Evolutionary conservation across 2,797 vertebrate genomes (phyloP).

Genomic region (Erpetoichthys calabaricus): DNA sequence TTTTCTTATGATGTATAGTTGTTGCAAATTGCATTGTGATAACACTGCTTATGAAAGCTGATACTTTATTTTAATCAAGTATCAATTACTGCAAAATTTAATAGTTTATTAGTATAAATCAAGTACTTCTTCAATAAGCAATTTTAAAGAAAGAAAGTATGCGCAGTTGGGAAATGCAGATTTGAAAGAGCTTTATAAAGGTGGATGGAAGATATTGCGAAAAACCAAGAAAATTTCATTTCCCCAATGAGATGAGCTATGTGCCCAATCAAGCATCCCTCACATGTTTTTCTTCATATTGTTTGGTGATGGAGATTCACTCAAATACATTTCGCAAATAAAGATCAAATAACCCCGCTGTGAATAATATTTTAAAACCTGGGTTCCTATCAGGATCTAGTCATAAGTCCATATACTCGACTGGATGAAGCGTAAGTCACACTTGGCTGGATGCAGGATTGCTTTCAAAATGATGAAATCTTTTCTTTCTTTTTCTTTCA

Average conservation of each 20-base stretch:
- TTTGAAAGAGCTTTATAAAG: no score
- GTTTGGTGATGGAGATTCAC: constrained; percentile 51
- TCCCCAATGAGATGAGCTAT: constrained; percentile 37
- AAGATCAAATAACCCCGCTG: constrained; percentile 47
- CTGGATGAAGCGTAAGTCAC: constrained; percentile 44
- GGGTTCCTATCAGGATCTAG: constrained; percentile 44
- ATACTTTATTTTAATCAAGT: no score
- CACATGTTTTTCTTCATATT: constrained; percentile 45
- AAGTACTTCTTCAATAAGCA: no score
- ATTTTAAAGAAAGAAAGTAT: no score
- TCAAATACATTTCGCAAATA: constrained; percentile 50
- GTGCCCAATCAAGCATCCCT: constrained; percentile 41
- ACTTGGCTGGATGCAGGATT: constrained; percentile 35
- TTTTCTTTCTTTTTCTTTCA: constrained; percentile 18
- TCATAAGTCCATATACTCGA: constrained; percentile 46
- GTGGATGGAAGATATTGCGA: no score
- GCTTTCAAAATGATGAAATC: constrained; percentile 37
- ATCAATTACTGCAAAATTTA: no score
- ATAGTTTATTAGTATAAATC: no score
- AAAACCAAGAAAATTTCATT: constrained; percentile 20
- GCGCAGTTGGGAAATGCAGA: no score
- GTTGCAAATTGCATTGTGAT: no score
- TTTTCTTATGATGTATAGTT: no score
- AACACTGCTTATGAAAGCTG: no score
- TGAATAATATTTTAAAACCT: constrained; percentile 48